Evolutionary conservation across 1,140 invertebrate species (phyloP), one percentile per base, ranked within the genome.

Genomic region (Ruditapes philippinarum): DNA sequence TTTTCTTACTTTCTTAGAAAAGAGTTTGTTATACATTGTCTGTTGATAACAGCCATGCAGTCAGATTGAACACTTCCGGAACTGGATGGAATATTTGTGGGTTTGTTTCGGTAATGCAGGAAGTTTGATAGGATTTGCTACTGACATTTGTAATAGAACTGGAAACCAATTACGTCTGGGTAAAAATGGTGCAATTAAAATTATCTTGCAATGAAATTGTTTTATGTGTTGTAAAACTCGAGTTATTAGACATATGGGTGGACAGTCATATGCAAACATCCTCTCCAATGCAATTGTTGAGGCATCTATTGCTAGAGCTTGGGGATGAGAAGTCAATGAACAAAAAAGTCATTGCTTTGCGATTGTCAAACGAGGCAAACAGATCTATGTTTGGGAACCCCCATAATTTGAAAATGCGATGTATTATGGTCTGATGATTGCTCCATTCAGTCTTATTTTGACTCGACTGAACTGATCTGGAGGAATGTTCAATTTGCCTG

Each of bases 101-200:
- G 11, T 88, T 40, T 65, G 60, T 65, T 51, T 76, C 49, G 65
- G 36, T 28, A 28, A 62, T 28, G 45, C 45, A 70, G 83, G 87
- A 62, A 83, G 74, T 60, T 62, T 70, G 7, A 78, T 11, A 83
- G 45, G 68, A 51, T 40, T 40, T 9, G 62, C 74, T 73, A 68
- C 40, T 40, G 22, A 33, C 28, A 38, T 33, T 19, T 73, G 68
- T 11, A 73, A n/a, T n/a, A 40, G 31, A 9, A 14, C 28, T 73
- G 68, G 14, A 65, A 83, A 82, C 60, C 82, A 82, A 65, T 38
- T 51, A n/a, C 81, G 42, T 68, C 86, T 74, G 28, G 33, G 74
- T 76, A 60, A 91, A 42, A 57, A 68, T 38, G 88, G 90, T 19
- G 88, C 88, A 57, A 91, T 85, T 38, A 90, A 79, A n/a, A n/a